Base-by-base conservation (phyloP, 2,888 invertebrate genomes). In the Pyrocoelia pectoralis region DNA sequence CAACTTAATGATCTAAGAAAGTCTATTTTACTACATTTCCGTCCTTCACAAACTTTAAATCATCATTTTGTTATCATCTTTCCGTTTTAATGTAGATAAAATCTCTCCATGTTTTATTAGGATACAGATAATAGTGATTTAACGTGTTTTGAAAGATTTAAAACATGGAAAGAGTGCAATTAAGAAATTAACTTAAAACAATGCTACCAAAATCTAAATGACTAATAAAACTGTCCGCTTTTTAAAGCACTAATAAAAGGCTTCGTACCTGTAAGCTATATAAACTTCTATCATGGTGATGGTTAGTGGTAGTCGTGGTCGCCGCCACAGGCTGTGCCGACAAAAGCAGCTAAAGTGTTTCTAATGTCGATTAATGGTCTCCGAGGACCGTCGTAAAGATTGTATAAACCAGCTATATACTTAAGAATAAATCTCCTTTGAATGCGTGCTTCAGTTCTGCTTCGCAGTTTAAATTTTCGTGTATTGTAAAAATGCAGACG, bases 361-460 rank as follows among this genome's bases (percentile, higher is more conserved):
- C 77, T 77, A 77, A 77, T 76, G 77, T 77, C 77, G 75, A 77
- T 77, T 77, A 77, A 77, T 76, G 73, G 73, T 71, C 70, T 70
- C 68, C 66, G 68, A 68, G 68, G 68, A 65, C 67, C 66, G 65
- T 69, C 69, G 61, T 70, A 70, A 70, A 70, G 65, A 70, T 70
- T 70, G 65, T 70, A 69, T 69, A 69, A 70, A 69, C 68, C 70
- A 68, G 69, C 68, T 69, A 66, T 56, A 56, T 59, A 56, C 65
- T 63, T 62, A 60, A 61, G 62, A 41, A 66, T 66, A 66, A 66
- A 66, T 66, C 66, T 62, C 61, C 51, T 54, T 56, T 56, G 63
- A 55, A 59, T 29, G 33, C 33, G 24, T 24, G 54, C 33, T 57
- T 54, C 50, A 55, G 54, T 59, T 59, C 58, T 59, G 58, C 55